Conservation (phyloP, 2,113 vertebrate species). For the Silurus glanis region DNA sequence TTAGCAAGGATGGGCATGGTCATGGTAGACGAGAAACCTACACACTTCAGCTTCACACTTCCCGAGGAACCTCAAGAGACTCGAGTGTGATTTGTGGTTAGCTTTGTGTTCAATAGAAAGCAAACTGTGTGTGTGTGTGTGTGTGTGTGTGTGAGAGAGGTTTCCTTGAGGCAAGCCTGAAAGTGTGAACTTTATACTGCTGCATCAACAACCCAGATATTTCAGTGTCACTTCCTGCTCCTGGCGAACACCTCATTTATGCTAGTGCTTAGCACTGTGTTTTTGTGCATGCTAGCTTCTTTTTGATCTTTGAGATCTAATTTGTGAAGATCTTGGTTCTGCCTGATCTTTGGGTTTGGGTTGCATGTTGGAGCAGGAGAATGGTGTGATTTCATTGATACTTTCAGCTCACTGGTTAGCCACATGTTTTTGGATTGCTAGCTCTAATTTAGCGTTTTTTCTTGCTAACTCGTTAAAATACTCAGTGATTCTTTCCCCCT, state of each 20-base stretch:
- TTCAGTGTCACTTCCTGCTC: background rate
- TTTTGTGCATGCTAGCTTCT: background rate
- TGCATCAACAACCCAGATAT: background rate
- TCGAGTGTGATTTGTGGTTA: background rate
- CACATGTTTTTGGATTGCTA: background rate
- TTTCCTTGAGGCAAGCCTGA: background rate
- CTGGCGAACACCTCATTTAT: background rate
- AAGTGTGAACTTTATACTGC: constrained; percentile 7
- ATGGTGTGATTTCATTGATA: background rate
- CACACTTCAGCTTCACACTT: background rate
- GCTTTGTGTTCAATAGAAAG: background rate
- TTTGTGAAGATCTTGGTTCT: no score
- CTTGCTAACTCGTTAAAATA: background rate
- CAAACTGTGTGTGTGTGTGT: background rate
- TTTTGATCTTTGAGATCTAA: background rate
- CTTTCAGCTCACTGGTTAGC: background rate
- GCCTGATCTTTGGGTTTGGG: no score
- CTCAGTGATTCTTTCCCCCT: background rate
- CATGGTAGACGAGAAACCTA: background rate
- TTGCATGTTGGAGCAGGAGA: no score
- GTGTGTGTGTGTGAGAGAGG: background rate
- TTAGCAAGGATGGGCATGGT: background rate
- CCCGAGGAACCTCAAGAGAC: background rate
- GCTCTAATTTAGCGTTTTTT: background rate
- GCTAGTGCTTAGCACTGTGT: background rate